phyloP scores from a whole-genome alignment of 2,888 invertebrate genomes.

The Drosophila neonasuta region DNA sequence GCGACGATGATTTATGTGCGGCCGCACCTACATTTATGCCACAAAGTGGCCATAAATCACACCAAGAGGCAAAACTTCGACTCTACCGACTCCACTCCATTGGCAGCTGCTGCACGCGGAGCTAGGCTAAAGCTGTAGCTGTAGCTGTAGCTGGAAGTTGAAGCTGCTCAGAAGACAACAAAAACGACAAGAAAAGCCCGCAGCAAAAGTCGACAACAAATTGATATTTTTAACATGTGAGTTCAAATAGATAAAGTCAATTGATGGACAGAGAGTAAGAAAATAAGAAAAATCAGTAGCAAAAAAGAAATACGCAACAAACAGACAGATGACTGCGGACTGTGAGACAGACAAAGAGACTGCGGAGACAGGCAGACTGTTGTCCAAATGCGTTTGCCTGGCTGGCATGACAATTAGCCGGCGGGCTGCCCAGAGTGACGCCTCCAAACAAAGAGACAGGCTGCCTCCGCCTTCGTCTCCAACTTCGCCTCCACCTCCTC shows the following conservation, averaged over 20 bases:
- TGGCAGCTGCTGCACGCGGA: slow-evolving; percentile 30
- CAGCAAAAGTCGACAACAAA: slow-evolving; percentile 70
- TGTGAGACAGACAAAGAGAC: slow-evolving; percentile 4
- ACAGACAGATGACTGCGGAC: slow-evolving; percentile 22
- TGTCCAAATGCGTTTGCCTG: slow-evolving; percentile 64
- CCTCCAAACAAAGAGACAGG: slow-evolving; percentile 68
- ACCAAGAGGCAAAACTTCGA: slow-evolving; percentile 65
- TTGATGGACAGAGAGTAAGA: slow-evolving; percentile 71
- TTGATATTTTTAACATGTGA: slow-evolving; percentile 75
- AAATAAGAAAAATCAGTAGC: slow-evolving; percentile 75
- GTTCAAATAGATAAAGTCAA: slow-evolving; percentile 77
- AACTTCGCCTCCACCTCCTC: background rate
- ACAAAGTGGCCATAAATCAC: slow-evolving; percentile 74
- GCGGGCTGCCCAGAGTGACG: slow-evolving; percentile 66
- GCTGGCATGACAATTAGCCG: slow-evolving; percentile 75
- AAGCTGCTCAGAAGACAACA: slow-evolving; percentile 15
- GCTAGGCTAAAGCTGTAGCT: slow-evolving; percentile 23
- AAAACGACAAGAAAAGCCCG: slow-evolving; percentile 37
- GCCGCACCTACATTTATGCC: slow-evolving; percentile 77
- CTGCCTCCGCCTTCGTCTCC: slow-evolving; percentile 17
- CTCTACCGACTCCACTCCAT: slow-evolving; percentile 45
- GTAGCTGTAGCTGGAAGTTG: slow-evolving; percentile 13
- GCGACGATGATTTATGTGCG: slow-evolving; percentile 71
- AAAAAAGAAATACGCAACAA: slow-evolving; percentile 35
- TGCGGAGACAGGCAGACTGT: slow-evolving; percentile 1